Conservation (phyloP, 2,797 vertebrate species). For the Cyclura pinguis region DNA sequence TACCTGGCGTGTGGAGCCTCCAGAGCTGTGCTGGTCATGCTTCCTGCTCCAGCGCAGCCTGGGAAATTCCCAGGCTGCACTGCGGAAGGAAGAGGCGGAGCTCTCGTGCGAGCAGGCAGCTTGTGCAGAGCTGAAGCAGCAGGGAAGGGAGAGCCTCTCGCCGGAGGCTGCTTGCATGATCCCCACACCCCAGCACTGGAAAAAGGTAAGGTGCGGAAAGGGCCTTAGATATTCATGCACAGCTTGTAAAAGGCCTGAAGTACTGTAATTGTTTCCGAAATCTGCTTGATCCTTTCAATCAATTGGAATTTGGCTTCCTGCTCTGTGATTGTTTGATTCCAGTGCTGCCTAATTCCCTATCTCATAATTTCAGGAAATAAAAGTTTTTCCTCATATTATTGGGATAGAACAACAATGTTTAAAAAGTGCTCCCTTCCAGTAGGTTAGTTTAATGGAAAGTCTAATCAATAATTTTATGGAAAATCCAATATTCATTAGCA, state of each 20-base stretch:
- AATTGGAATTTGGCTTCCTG: neutral
- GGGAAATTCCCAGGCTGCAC: too few relatives aligned
- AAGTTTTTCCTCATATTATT: slow-evolving; percentile 15
- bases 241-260: slow-evolving; percentile 4
- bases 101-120: too few relatives aligned
- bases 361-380: slow-evolving; percentile 9
- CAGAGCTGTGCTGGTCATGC: too few relatives aligned
- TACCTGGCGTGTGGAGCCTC: too few relatives aligned
- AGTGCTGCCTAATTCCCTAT: neutral
- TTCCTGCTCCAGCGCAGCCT: too few relatives aligned
- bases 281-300: neutral
- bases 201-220: too few relatives aligned
- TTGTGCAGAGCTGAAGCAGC: too few relatives aligned
- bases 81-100: too few relatives aligned
- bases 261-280: slow-evolving; percentile 8
- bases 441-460: slow-evolving; percentile 37
- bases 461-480: slow-evolving; percentile 43
- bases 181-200: too few relatives aligned
- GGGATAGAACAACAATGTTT: slow-evolving; percentile 8
- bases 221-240: neutral
- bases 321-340: neutral
- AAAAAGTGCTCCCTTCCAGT: slow-evolving; percentile 12
- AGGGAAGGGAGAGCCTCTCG: too few relatives aligned
- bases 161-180: too few relatives aligned
- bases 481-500: slow-evolving; percentile 41